Conservation (phyloP, 2,113 vertebrate genomes). For the Strigops habroptila region DNA sequence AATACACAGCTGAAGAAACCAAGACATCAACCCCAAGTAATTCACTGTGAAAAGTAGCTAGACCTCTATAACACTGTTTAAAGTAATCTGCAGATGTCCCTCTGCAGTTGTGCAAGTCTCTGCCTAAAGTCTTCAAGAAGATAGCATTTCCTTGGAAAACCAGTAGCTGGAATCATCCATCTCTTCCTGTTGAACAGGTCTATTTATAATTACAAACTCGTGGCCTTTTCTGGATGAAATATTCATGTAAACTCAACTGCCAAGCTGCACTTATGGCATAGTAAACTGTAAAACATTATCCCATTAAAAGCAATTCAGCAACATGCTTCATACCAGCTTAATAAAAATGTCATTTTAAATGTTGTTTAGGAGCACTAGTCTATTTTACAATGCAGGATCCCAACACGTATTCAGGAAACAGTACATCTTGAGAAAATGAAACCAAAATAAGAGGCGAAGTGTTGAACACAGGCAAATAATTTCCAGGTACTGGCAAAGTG, state of each 20-base stretch:
- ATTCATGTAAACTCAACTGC: conserved; percentile 70
- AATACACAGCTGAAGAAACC: background rate
- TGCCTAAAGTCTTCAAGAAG: background rate
- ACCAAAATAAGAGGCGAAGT: conserved; percentile 24
- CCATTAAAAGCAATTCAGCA: conserved; percentile 74
- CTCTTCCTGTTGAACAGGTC: conserved; percentile 56
- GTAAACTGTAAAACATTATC: conserved; percentile 72
- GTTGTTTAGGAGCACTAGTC: conserved; percentile 65
- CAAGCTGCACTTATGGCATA: conserved; percentile 68
- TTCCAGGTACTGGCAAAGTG: background rate
- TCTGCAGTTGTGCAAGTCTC: background rate
- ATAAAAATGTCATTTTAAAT: conserved; percentile 76
- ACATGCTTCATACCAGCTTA: conserved; percentile 64
- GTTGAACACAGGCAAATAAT: background rate
- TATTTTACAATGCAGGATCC: conserved; percentile 47
- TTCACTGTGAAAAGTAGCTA: background rate
- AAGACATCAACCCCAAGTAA: background rate
- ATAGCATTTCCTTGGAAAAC: conserved; percentile 14
- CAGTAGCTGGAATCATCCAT: conserved; percentile 51
- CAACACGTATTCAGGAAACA: conserved; percentile 44
- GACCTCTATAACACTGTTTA: background rate
- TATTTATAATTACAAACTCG: conserved; percentile 73
- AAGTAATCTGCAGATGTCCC: conserved; percentile 10
- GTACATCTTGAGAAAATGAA: conserved; percentile 47
- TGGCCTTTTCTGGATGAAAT: conserved; percentile 73